Evolutionary conservation across 2,113 vertebrate species (phyloP).

Genomic region (Notiomystis cincta): DNA sequence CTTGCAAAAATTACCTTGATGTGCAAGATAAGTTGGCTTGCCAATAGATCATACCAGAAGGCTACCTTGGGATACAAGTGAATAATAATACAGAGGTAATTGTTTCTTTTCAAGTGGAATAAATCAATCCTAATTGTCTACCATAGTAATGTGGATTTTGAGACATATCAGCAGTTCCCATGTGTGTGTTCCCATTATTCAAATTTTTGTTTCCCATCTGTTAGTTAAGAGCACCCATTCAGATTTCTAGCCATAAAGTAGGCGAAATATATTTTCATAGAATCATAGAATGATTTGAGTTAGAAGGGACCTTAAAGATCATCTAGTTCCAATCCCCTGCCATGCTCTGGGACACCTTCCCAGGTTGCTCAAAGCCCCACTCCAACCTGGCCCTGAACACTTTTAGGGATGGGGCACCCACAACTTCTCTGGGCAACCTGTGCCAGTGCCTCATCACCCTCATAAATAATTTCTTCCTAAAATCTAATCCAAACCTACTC

Average conservation of each 20-base stretch:
- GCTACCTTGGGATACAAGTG: not conserved
- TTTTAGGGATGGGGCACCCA: too few relatives aligned
- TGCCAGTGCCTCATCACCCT: not conserved
- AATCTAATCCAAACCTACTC: not conserved
- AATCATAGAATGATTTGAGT: not conserved
- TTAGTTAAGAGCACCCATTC: not conserved
- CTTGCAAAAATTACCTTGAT: slow-evolving; percentile 8
- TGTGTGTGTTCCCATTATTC: not conserved
- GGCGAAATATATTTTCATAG: not conserved
- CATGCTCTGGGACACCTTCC: not conserved
- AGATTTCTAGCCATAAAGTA: not conserved
- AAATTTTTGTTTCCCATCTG: not conserved
- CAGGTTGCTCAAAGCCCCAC: not conserved
- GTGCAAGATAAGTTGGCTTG: not conserved
- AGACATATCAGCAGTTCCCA: not conserved
- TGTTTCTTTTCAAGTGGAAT: slow-evolving; percentile 38
- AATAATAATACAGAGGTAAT: slow-evolving; percentile 28
- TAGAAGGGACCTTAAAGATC: not conserved
- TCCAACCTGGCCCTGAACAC: not conserved
- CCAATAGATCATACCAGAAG: not conserved
- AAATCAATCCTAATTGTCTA: slow-evolving; percentile 6
- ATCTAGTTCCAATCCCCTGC: not conserved
- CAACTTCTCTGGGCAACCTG: not conserved
- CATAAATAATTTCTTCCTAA: not conserved
- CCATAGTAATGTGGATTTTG: not conserved